Conservation (phyloP, 2,888 invertebrate species). For the Tineola bisselliella region DNA sequence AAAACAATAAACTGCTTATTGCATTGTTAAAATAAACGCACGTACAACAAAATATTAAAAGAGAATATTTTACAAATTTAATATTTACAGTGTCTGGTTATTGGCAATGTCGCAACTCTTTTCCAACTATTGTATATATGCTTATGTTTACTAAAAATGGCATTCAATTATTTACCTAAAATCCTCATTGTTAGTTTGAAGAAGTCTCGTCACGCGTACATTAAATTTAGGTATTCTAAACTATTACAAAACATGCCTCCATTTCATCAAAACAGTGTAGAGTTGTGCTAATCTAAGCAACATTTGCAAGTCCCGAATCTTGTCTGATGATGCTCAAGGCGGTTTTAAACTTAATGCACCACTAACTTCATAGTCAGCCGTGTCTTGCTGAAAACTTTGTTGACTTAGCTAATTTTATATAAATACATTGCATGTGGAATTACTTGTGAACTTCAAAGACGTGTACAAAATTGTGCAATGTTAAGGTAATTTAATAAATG, state of each 20-base stretch:
- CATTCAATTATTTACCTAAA: no score
- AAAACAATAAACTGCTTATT: neutral
- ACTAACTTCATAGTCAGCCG: conserved; percentile 10
- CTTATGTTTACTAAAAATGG: no score
- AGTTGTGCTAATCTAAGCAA: conserved; percentile 8
- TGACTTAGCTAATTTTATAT: neutral
- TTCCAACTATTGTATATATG: no score
- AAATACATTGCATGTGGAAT: conserved; percentile 9
- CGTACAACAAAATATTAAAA: no score
- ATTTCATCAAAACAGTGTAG: neutral
- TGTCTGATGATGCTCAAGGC: conserved; percentile 4
- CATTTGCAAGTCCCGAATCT: conserved; percentile 1
- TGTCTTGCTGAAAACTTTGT: conserved; percentile 6
- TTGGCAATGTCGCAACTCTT: no score
- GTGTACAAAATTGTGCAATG: neutral
- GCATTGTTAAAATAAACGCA: no score
- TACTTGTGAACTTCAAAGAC: neutral
- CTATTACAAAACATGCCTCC: neutral
- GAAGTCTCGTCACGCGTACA: no score
- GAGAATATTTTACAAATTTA: conserved; percentile 2
- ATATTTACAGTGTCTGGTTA: no score
- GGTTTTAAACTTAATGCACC: conserved; percentile 13
- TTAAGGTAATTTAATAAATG: no score
- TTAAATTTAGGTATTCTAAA: neutral
- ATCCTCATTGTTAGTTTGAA: no score